phyloP scores from a whole-genome alignment of 2,113 vertebrate species.

The Sinosuthora webbiana region DNA sequence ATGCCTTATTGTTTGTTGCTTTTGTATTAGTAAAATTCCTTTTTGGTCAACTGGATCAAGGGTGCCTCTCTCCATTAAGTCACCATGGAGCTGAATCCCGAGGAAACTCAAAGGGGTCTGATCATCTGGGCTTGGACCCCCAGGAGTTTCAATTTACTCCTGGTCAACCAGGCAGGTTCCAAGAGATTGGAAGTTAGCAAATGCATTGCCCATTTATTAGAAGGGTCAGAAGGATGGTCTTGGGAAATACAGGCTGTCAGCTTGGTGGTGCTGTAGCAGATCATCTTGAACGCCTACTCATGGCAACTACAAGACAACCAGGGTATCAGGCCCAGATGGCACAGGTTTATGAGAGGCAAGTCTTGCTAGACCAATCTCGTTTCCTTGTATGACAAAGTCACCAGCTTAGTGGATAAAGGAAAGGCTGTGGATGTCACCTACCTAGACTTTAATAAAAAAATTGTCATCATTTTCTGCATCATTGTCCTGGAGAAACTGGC shows the following conservation, averaged over 20 bases:
- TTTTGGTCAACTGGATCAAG: too few species aligned
- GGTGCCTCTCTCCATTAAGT: too few species aligned
- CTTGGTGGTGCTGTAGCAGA: not conserved
- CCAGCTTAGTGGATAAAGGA: not conserved
- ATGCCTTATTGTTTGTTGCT: too few species aligned
- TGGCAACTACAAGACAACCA: not conserved
- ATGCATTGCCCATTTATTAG: not conserved
- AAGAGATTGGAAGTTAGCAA: not conserved
- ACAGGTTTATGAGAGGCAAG: not conserved
- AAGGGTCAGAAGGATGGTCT: not conserved
- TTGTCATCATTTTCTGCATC: not conserved
- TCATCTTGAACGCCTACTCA: not conserved
- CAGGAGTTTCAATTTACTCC: not conserved
- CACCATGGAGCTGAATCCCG: too few species aligned
- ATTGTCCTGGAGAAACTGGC: not conserved
- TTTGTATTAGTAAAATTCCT: too few species aligned
- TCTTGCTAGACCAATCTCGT: not conserved
- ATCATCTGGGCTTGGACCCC: too few species aligned
- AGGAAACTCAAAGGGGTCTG: too few species aligned
- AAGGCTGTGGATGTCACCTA: not conserved
- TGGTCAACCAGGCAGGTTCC: not conserved
- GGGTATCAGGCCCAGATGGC: not conserved
- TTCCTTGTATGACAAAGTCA: not conserved
- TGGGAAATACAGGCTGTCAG: not conserved
- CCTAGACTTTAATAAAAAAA: not conserved